Conservation (phyloP, 2,888 invertebrate species). For the Thymelicus lineola region DNA sequence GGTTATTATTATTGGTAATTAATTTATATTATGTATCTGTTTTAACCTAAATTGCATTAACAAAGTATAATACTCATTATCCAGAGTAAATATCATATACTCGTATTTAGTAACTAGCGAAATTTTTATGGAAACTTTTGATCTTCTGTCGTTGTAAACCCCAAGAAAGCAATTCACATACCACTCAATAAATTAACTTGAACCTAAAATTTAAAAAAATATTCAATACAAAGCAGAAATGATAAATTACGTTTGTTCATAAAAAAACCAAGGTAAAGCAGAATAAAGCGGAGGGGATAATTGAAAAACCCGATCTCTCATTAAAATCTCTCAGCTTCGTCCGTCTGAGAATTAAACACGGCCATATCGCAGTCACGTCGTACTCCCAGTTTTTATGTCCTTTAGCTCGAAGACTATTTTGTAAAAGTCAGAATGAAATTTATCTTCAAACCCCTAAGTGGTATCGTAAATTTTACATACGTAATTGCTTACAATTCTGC, state of each 20-base stretch:
- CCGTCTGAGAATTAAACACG: constrained; percentile 75
- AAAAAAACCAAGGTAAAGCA: constrained; percentile 17
- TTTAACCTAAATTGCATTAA: too few species aligned
- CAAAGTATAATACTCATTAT: too few species aligned
- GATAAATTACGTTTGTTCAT: constrained; percentile 20
- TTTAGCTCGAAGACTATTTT: constrained; percentile 28
- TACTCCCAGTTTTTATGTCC: constrained; percentile 61
- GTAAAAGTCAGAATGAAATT: constrained; percentile 23
- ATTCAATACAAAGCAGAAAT: constrained; percentile 17
- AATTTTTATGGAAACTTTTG: too few species aligned
- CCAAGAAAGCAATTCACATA: too few species aligned
- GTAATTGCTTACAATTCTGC: not conserved
- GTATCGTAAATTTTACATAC: constrained; percentile 5
- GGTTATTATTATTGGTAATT: not conserved
- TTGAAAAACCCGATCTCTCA: constrained; percentile 83
- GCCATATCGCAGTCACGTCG: constrained; percentile 80
- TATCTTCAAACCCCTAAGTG: constrained; percentile 7
- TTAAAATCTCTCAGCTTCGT: constrained; percentile 80
- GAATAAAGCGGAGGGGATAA: constrained; percentile 72
- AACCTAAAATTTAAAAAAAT: not conserved
- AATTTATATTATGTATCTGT: too few species aligned
- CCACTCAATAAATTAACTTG: too few species aligned
- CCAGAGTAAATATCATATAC: too few species aligned
- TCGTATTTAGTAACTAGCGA: too few species aligned
- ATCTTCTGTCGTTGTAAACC: too few species aligned